Evolutionary conservation across 2,888 invertebrate genomes (phyloP), one percentile per base, ranked within the genome.

Genomic region (Balanococcus diminutus): DNA sequence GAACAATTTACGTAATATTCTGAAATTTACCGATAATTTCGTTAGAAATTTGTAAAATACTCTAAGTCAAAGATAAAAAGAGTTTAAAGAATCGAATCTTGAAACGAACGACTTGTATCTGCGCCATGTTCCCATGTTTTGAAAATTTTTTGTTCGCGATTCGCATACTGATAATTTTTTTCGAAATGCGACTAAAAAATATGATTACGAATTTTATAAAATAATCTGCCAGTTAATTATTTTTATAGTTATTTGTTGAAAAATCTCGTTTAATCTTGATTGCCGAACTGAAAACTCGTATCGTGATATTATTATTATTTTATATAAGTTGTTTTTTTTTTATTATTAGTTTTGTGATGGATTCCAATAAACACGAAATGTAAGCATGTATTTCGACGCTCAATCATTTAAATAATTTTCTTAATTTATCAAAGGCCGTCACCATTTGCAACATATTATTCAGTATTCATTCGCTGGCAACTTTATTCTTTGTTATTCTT

Each of bases 351-450:
- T 31, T 4, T 75, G 28, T 31, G 42, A 85, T 85, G 85, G 79
- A 85, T 79, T 75, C 75, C 51, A 79, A 11, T 75, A 85, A 79
- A 85, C 79, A 85, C 85, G 85, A 85, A 39, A 19, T 79, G 85
- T 85, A 79, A 85, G 85, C 75, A 79, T 51, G 75, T 67, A 28
- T 28, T n/a, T 8, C 22, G 1, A 11, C 67, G 16, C 28, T 31
- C 28, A 67, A 28, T 4, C 36, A 16, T 8, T 19, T 36, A n/a
- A n/a, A n/a, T n/a, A 5, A 36, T 36, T 28, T 36, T 36, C 36
- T 22, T n/a, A 16, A n/a, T 14, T 51, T 51, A 6, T 56, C 22
- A 14, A 56, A 2, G 22, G 9, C 22, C 8, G 5, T 8, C 22
- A 2, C 0, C 0, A 9, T 56, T 16, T 14, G n/a, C n/a, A n/a